phyloP scores from a whole-genome alignment of 2,888 invertebrate species.

The Lymantria monacha region DNA sequence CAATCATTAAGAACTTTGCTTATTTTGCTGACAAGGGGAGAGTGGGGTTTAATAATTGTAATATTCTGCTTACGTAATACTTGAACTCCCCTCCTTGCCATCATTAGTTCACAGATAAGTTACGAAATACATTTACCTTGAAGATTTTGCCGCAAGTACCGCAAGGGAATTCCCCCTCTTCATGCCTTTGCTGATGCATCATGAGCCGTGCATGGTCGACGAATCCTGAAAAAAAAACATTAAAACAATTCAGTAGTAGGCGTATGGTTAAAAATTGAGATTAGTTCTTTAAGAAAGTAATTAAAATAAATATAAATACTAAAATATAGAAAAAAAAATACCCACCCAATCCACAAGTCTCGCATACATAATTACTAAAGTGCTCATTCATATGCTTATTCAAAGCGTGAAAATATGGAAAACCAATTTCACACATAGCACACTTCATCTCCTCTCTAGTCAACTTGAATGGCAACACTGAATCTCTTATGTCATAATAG shows the following conservation, averaged over 20 bases:
- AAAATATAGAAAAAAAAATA: not conserved
- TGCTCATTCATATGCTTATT: conserved; percentile 75
- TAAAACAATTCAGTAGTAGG: not conserved
- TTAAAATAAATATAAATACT: not conserved
- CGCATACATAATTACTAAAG: conserved; percentile 69
- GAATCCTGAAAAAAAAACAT: conserved; percentile 31
- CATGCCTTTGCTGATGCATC: conserved; percentile 69
- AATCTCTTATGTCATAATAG: conserved; percentile 59
- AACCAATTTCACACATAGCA: conserved; percentile 51
- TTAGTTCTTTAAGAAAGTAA: not conserved
- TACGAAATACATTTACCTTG: conserved; percentile 28
- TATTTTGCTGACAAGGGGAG: too few relatives aligned
- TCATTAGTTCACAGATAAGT: too few relatives aligned
- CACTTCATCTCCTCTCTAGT: conserved; percentile 55
- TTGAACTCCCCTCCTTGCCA: too few relatives aligned
- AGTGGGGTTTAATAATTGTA: too few relatives aligned
- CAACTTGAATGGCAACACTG: conserved; percentile 58
- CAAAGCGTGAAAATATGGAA: conserved; percentile 68
- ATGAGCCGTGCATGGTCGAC: conserved; percentile 55
- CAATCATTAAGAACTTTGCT: too few relatives aligned
- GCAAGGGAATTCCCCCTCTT: conserved; percentile 61
- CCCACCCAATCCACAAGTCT: conserved; percentile 65
- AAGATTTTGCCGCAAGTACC: conserved; percentile 68
- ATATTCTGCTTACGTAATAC: too few relatives aligned
- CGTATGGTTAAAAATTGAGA: too few relatives aligned